Conservation (phyloP, 2,888 invertebrate genomes). For the Lepidochrysops patricia region DNA sequence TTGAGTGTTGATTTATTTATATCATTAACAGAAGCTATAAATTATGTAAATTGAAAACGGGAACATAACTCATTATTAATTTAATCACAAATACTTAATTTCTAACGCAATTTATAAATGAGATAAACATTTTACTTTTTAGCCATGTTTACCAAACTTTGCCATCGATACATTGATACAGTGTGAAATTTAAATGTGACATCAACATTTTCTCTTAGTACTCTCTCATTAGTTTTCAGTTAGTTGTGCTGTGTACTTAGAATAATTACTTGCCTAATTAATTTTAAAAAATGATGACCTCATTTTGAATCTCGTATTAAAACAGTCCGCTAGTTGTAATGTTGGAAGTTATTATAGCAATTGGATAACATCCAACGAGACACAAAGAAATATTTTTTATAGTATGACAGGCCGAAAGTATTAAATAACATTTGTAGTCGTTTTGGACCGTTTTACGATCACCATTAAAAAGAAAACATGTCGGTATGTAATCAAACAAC, state of each 20-base stretch:
- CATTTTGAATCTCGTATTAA: slow-evolving; percentile 58
- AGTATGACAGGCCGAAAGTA: slow-evolving; percentile 5
- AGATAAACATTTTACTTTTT: background rate
- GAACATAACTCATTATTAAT: background rate
- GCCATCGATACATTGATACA: slow-evolving; percentile 22
- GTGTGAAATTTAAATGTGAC: slow-evolving; percentile 38
- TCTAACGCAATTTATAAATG: background rate
- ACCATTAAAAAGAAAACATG: background rate
- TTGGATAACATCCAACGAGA: slow-evolving; percentile 39
- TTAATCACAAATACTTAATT: slow-evolving; percentile 4
- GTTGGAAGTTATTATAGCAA: slow-evolving; percentile 38
- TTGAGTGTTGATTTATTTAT: background rate
- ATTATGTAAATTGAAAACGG: background rate
- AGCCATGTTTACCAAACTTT: background rate
- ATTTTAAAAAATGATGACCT: slow-evolving; percentile 42
- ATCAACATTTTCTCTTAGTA: slow-evolving; percentile 53
- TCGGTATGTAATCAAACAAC: background rate
- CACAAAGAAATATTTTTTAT: slow-evolving; percentile 19
- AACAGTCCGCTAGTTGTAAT: slow-evolving; percentile 65
- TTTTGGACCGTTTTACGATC: background rate
- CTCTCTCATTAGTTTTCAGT: slow-evolving; percentile 59
- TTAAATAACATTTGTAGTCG: slow-evolving; percentile 10
- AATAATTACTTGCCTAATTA: slow-evolving; percentile 42
- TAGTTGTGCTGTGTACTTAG: slow-evolving; percentile 74
- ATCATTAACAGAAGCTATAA: background rate